Conservation (phyloP, 2,113 vertebrate genomes). For the Pollachius pollachius region DNA sequence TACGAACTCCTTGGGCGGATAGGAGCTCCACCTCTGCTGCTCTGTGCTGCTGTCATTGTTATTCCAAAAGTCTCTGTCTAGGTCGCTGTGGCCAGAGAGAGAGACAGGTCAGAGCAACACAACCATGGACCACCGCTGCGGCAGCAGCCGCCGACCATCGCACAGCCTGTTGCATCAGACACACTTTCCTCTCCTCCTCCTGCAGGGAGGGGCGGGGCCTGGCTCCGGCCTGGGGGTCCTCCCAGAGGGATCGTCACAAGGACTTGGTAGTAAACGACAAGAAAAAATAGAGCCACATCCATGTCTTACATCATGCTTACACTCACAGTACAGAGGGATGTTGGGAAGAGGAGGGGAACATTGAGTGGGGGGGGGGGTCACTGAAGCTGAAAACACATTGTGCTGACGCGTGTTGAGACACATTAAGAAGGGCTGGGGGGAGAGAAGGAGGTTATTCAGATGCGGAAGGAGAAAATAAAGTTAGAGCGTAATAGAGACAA, state of each 20-base stretch:
- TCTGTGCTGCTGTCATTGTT: constrained; percentile 99
- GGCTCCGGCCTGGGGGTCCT: constrained; percentile 23
- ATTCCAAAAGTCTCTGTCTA: constrained; percentile 99
- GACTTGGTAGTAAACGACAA: no score
- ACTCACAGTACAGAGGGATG: no score
- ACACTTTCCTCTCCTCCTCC: neutral
- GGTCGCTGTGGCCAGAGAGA: constrained; percentile 87
- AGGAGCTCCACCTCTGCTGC: constrained; percentile 99
- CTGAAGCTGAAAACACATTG: constrained; percentile 29
- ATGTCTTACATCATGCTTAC: no score
- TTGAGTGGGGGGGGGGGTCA: constrained; percentile 36
- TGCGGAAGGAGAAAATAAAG: no score
- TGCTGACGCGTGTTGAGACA: no score
- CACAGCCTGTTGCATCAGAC: neutral
- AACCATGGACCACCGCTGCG: constrained; percentile 48
- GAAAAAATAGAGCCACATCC: no score
- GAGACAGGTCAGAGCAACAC: constrained; percentile 67
- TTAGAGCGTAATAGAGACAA: no score
- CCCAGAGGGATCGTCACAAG: neutral
- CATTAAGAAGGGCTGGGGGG: no score
- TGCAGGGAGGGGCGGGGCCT: constrained; percentile 7
- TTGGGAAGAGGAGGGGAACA: no score
- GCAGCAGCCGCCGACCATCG: constrained; percentile 49
- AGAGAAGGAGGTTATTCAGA: no score
- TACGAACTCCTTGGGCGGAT: constrained; percentile 99